Evolutionary conservation across 1,140 invertebrate genomes (phyloP).

Genomic region (Macrocentrus cingulum): DNA sequence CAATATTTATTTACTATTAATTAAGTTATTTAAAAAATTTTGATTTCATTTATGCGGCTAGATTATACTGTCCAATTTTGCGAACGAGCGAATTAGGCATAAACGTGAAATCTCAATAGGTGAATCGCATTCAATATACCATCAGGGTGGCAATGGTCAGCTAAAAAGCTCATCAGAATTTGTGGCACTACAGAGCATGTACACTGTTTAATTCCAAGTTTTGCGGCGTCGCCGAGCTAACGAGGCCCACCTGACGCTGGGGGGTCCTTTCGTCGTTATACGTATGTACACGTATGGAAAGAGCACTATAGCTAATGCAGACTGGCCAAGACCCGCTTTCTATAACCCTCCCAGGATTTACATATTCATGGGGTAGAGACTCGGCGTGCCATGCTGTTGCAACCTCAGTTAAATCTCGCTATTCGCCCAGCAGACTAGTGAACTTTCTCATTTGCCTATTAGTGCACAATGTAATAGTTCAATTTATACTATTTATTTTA

Average conservation of each 20-base stretch:
- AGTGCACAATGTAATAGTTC: too few species aligned
- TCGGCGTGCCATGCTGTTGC: too few species aligned
- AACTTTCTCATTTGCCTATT: too few species aligned
- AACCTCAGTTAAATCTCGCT: too few species aligned
- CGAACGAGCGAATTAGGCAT: not conserved
- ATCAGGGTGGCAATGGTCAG: not conserved
- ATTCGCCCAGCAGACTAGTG: too few species aligned
- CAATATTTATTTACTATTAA: too few species aligned
- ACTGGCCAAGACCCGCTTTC: slow-evolving; percentile 6
- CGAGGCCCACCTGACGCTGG: slow-evolving; percentile 10
- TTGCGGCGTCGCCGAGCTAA: not conserved
- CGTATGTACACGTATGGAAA: not conserved
- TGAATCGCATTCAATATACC: not conserved
- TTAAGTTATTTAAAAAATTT: too few species aligned
- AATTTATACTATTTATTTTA: too few species aligned
- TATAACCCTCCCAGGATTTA: slow-evolving; percentile 7
- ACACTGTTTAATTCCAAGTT: not conserved
- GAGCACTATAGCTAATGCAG: not conserved
- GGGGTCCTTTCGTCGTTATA: slow-evolving; percentile 1
- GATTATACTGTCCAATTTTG: too few species aligned
- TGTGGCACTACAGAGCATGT: not conserved
- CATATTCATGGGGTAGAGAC: slow-evolving; percentile 14
- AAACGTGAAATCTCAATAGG: not conserved
- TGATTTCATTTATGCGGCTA: too few species aligned
- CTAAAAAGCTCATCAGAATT: not conserved